These are phyloP conservation scores for Sibirionetta formosa DNA, from an alignment of 2,797 vertebrate genomes.

Conservation along the genomic window DNA sequence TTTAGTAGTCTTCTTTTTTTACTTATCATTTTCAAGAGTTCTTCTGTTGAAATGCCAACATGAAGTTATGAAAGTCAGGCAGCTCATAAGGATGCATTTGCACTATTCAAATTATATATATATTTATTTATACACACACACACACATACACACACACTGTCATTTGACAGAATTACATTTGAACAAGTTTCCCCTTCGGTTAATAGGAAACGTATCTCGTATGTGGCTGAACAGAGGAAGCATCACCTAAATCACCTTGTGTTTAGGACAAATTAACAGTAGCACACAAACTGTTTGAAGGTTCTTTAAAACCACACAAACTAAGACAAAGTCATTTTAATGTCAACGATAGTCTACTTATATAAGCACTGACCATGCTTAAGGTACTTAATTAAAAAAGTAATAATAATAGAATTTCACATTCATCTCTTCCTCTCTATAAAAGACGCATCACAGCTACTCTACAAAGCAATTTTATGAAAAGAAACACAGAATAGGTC, in stretches of 20 bases:
- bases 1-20: neutral
- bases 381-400: neutral
- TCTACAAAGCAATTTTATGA: neutral
- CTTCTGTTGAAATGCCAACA: neutral
- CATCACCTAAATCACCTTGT: neutral
- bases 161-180: neutral
- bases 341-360: neutral
- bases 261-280: neutral
- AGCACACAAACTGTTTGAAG: neutral
- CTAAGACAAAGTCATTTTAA: neutral
- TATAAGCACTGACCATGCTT: neutral
- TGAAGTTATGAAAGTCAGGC: neutral
- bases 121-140: too few relatives aligned
- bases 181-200: neutral
- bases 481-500: neutral
- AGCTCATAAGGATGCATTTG: neutral
- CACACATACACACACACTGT: neutral
- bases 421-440: neutral
- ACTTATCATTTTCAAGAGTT: neutral
- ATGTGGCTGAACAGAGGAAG: neutral
- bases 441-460: neutral
- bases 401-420: neutral
- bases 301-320: neutral
- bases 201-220: rapidly evolving
- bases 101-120: neutral